These are phyloP conservation scores for Hoplostethus atlanticus DNA, from an alignment of 2,797 vertebrate species.

Conservation along the genomic window DNA sequence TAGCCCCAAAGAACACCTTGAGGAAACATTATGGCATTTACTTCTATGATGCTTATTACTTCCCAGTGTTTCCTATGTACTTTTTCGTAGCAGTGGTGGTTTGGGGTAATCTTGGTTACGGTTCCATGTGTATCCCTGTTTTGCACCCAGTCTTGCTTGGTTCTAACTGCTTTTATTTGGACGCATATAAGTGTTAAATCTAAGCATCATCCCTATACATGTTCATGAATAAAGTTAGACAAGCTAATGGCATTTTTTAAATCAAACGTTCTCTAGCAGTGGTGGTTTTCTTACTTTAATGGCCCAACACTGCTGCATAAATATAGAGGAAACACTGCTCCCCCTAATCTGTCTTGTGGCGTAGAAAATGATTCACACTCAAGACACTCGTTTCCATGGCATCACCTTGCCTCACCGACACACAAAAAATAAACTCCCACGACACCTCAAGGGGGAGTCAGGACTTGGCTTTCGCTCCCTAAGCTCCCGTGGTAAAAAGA, in stretches of 20 bases:
- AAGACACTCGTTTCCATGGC: slow-evolving; percentile 53
- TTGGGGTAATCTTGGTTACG: slow-evolving; percentile 55
- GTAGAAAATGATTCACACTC: slow-evolving; percentile 49
- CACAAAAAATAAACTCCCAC: slow-evolving; percentile 24
- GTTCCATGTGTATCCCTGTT: slow-evolving; percentile 52
- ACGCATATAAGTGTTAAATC: slow-evolving; percentile 59
- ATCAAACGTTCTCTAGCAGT: slow-evolving; percentile 49
- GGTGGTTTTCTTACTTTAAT: slow-evolving; percentile 53
- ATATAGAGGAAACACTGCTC: slow-evolving; percentile 62
- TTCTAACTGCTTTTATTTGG: slow-evolving; percentile 69
- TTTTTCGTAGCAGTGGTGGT: slow-evolving; percentile 55
- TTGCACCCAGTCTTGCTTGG: slow-evolving; percentile 62
- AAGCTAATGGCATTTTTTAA: slow-evolving; percentile 29
- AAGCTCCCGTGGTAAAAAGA: slow-evolving; percentile 6
- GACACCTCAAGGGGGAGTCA: slow-evolving; percentile 30
- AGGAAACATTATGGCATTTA: slow-evolving; percentile 69
- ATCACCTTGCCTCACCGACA: slow-evolving; percentile 59
- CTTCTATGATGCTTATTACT: slow-evolving; percentile 63
- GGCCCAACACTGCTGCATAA: slow-evolving; percentile 63
- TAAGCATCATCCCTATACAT: slow-evolving; percentile 57
- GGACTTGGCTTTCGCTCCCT: slow-evolving; percentile 10
- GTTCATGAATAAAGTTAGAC: slow-evolving; percentile 54
- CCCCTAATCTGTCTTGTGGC: slow-evolving; percentile 63
- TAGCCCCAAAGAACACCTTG: slow-evolving; percentile 76
- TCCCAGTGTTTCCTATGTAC: slow-evolving; percentile 56